A percentile compares a stretch with the other conserved stretches of the same genome.
Evolutionary conservation across 2,113 vertebrate species (phyloP).

Genomic region (Hippopotamus amphibius): DNA sequence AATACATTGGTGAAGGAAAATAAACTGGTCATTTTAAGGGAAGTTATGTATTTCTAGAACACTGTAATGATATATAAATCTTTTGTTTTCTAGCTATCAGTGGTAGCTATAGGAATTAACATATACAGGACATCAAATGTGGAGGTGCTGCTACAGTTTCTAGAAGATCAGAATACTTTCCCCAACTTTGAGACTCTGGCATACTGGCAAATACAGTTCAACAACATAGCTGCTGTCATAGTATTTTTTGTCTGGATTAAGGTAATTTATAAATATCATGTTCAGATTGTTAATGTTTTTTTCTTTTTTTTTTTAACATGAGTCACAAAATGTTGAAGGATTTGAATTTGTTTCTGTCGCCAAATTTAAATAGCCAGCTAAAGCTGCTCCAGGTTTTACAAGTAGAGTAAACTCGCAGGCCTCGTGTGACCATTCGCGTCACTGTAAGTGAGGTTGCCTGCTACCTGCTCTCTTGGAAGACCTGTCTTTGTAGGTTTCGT

Average conservation of each 20-base stretch:
- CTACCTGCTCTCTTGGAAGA: neutral
- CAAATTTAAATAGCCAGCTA: neutral
- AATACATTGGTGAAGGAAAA: neutral
- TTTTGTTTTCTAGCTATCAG: slow-evolving; percentile 89
- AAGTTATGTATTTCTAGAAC: neutral
- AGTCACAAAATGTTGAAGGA: neutral
- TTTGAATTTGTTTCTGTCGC: neutral
- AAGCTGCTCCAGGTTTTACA: neutral
- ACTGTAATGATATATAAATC: neutral
- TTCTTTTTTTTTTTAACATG: neutral
- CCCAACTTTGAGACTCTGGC: slow-evolving; percentile 94
- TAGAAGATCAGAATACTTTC: slow-evolving; percentile 92
- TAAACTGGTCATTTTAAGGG: neutral
- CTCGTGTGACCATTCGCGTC: neutral
- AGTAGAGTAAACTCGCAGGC: neutral
- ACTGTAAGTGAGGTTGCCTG: neutral
- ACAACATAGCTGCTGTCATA: slow-evolving; percentile 93
- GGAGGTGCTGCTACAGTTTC: slow-evolving; percentile 89
- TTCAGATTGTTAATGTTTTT: neutral
- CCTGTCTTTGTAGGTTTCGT: neutral
- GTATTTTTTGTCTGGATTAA: slow-evolving; percentile 99
- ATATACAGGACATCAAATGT: slow-evolving; percentile 92
- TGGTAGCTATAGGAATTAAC: slow-evolving; percentile 93
- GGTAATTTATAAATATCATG: slow-evolving; percentile 86
- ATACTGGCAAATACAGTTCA: slow-evolving; percentile 96